Base-by-base conservation (phyloP, 2,888 invertebrate species). In the Nasonovia ribisnigri region DNA sequence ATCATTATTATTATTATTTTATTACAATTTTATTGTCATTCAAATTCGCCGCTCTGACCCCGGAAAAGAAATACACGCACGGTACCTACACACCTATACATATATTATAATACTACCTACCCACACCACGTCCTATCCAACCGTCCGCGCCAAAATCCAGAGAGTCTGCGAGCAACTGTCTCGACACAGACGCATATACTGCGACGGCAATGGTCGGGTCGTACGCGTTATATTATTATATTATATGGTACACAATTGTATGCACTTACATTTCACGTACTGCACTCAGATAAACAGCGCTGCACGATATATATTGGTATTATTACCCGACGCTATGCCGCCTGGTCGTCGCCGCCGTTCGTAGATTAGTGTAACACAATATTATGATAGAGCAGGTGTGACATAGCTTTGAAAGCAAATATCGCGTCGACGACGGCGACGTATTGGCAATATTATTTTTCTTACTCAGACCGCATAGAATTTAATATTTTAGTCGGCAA, bases 301-400 rank as follows among this genome's bases (percentile, higher is more conserved):
- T 13, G 29, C 29, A n/a, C 5, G n/a, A 20, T 42, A 77, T 57
- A 26, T 87, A 87, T 91, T 42, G 54, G 54, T n/a, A 84, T 86
- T 87, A 92, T 86, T 48, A 87, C 42, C 60, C 87, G 87, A 92
- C n/a, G 92, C 29, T 60, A 67, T 87, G 87, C 20, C 86, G 86
- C 42, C 91, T 84, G 26, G 84, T 91, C 84, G 91, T 46, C 86
- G 60, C 60, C 91, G 91, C 84, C 91, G 43, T 46, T 29, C 48
- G 87, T 87, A 92, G 89, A 43, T 57, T 89, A 60, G 46, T 36
- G 92, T 88, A 92, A 92, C 67, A 88, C 92, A 92, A 92, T 92
- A 92, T 92, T 92, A 92, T 67, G 87, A 92, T 92, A 92, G 88
- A 67, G 87, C 67, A 92, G 92, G 67, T 92, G 67, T 67, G 67